Percentiles rank a stretch among this genome's conserved stretches.
Conservation (phyloP, 2,113 vertebrate genomes). For the Pogonocichla stellata region DNA sequence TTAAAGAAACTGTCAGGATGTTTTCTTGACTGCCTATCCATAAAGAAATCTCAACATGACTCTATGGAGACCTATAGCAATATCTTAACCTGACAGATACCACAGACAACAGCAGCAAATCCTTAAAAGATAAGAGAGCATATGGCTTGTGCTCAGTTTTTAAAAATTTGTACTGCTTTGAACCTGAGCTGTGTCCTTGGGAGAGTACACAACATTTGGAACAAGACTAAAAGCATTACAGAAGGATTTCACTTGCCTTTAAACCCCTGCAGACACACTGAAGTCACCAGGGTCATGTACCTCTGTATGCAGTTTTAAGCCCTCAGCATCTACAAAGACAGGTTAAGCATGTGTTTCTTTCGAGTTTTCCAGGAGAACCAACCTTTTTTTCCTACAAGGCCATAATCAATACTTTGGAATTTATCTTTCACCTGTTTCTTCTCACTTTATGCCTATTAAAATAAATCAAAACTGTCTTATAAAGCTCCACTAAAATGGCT, state of each 20-base stretch:
- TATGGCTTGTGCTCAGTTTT: background rate
- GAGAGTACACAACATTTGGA: slow-evolving; percentile 9
- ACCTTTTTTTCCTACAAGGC: background rate
- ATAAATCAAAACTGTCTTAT: background rate
- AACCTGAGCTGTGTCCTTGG: background rate
- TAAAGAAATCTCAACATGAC: background rate
- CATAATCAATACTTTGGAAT: background rate
- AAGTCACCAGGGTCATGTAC: slow-evolving; percentile 10
- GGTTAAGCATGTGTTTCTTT: background rate
- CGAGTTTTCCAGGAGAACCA: background rate
- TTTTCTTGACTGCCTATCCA: background rate
- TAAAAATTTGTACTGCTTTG: background rate
- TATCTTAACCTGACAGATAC: background rate
- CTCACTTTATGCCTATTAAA: background rate
- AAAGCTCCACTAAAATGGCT: background rate
- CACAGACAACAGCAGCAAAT: background rate
- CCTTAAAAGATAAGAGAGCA: background rate
- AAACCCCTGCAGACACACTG: background rate
- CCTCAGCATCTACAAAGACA: background rate
- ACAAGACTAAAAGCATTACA: slow-evolving; percentile 4
- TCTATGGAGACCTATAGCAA: background rate
- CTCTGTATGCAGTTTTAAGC: background rate
- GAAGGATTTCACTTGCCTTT: background rate
- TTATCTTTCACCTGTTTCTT: background rate
- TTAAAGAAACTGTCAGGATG: background rate